Conservation (phyloP, 2,888 invertebrate genomes). For the Pinctada fucata region DNA sequence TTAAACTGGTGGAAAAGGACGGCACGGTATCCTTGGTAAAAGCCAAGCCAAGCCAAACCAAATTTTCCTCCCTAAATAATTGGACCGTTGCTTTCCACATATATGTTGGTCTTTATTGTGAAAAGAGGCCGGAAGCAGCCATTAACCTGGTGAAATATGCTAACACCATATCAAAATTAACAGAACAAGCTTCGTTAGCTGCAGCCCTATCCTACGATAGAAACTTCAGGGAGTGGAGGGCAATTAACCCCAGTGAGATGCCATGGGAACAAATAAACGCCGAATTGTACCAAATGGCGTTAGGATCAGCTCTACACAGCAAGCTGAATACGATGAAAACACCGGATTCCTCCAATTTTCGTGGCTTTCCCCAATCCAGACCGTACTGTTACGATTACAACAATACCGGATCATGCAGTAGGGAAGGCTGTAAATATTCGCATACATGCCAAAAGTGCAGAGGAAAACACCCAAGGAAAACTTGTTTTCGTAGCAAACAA, state of each 20-base stretch:
- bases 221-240: neutral
- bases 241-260: neutral
- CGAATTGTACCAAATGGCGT: neutral
- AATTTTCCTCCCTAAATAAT: neutral
- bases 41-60: neutral
- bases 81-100: constrained; percentile 14
- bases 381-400: neutral
- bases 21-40: neutral
- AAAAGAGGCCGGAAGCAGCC: neutral
- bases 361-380: too few species aligned
- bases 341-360: too few species aligned
- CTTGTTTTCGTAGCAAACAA: neutral
- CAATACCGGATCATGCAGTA: too few species aligned
- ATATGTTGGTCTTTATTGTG: constrained; percentile 19
- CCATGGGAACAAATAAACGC: neutral
- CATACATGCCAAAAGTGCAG: neutral
- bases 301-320: neutral
- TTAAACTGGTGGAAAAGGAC: constrained; percentile 16
- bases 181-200: neutral
- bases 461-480: neutral
- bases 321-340: too few species aligned
- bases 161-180: neutral
- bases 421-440: neutral
- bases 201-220: neutral
- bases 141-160: constrained; percentile 4